These are phyloP conservation scores for Gallinago media DNA, from an alignment of 2,113 vertebrate species.

Conservation along the genomic window DNA sequence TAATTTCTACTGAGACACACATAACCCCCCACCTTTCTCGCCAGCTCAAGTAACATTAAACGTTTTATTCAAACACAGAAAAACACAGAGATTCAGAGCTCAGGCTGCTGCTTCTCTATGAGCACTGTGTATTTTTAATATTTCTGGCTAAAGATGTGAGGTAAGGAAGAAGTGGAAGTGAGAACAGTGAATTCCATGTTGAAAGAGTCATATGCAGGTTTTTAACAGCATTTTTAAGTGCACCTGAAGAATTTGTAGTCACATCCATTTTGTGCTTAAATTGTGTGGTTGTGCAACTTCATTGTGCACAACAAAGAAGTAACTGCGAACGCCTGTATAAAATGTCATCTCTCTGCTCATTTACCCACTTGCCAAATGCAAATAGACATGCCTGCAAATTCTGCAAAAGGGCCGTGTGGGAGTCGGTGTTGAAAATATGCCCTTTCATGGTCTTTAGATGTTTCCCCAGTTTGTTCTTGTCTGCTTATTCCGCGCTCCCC, in stretches of 20 bases:
- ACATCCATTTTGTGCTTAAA: neutral
- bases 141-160: constrained; percentile 59
- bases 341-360: constrained; percentile 37
- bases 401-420: neutral
- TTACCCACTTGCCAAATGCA: constrained; percentile 43
- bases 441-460: neutral
- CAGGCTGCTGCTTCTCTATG: constrained; percentile 29
- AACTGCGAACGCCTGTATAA: neutral
- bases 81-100: constrained; percentile 32
- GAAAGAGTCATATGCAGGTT: constrained; percentile 50
- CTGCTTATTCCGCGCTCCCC: neutral
- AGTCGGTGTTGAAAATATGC: constrained; percentile 8
- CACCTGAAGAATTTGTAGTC: constrained; percentile 28
- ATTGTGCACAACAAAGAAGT: neutral
- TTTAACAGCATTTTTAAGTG: constrained; percentile 31
- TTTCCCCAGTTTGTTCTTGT: constrained; percentile 20
- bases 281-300: neutral
- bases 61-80: constrained; percentile 51
- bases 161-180: constrained; percentile 49
- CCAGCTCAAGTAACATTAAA: constrained; percentile 69
- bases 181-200: constrained; percentile 57
- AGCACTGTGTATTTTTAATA: constrained; percentile 49
- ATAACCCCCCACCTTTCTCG: constrained; percentile 41
- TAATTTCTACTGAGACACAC: constrained; percentile 53
- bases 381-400: constrained; percentile 4